phyloP scores from a whole-genome alignment of 2,888 invertebrate genomes.

The Amblyjoppa fuscipennis region DNA sequence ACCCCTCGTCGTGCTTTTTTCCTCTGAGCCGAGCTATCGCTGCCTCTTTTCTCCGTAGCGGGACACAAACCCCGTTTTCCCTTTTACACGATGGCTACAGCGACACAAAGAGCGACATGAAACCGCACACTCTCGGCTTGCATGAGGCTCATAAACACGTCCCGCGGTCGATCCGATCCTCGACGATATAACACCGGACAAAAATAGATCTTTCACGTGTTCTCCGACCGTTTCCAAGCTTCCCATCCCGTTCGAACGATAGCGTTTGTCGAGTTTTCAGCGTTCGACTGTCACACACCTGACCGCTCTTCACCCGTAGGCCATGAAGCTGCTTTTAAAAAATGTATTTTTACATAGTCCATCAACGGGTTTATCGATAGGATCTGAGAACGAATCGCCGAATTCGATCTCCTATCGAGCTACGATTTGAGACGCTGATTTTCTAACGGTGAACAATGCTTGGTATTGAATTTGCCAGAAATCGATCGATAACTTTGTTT shows the following conservation, averaged over 20 bases:
- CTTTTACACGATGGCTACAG: conserved; percentile 38
- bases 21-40: neutral
- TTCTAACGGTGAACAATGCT: too few relatives aligned
- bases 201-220: conserved; percentile 68
- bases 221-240: conserved; percentile 21
- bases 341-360: neutral
- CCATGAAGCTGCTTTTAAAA: neutral
- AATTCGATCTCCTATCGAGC: too few relatives aligned
- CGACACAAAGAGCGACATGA: neutral
- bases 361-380: too few relatives aligned
- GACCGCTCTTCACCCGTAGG: conserved; percentile 17
- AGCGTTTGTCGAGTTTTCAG: conserved; percentile 4
- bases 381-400: too few relatives aligned
- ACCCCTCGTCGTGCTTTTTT: conserved; percentile 2
- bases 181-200: conserved; percentile 37
- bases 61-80: conserved; percentile 41
- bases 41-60: conserved; percentile 11
- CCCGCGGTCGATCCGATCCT: conserved; percentile 41
- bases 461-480: too few relatives aligned
- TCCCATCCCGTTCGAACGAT: neutral
- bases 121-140: conserved; percentile 14
- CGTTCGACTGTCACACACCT: conserved; percentile 47
- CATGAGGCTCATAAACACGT: conserved; percentile 28
- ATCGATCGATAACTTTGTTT: too few relatives aligned
- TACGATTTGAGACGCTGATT: too few relatives aligned